Evolutionary conservation across 2,113 vertebrate genomes (phyloP), one percentile per base, ranked within the genome.

Genomic region (Dolichallabes microphthalmus): DNA sequence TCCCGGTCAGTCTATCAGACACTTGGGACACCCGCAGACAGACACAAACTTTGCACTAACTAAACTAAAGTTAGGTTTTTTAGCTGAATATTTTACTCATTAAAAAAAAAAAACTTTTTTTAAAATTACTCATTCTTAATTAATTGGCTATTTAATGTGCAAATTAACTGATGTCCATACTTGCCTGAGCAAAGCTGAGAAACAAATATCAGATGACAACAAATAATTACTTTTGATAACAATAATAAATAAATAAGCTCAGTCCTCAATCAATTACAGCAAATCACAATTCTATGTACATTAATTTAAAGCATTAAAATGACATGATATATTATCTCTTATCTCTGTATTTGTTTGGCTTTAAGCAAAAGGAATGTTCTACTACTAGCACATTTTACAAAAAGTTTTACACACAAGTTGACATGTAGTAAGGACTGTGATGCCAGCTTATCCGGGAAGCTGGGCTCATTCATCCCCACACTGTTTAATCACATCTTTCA

Each of bases 11-110:
- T 77, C 82, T 52, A 17, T n/a, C 35, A 66, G 35, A 69, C 50
- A 61, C 39, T 66, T 61, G 45, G 39, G 27, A 63, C 52, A 84
- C 80, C 79, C 45, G 60, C 55, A 81, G 45, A 80, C 10, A 61
- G 27, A 58, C 53, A 53, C 22, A 73, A 50, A 13, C 2, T 45
- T 20, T 74, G 52, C 9, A 4, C 71, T 52, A 11, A 10, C 22
- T 15, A 57, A 32, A 78, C 17, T 58, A 15, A 57, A 77, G 10
- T 76, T 15, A 55, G 53, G 25, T 30, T 14, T 58, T 55, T 3
- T 13, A 50, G 39, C 12, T 14, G 20, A 13, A 75, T 17, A 53
- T 17, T 52, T 53, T n/a, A 53, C 11, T 52, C 30, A 77, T 30
- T 77, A 5, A 50, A 50, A 73, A 63, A 4, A n/a, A 63, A 60